Evolutionary conservation across 2,113 vertebrate species (phyloP).

Genomic region (Alaudala cheleensis): DNA sequence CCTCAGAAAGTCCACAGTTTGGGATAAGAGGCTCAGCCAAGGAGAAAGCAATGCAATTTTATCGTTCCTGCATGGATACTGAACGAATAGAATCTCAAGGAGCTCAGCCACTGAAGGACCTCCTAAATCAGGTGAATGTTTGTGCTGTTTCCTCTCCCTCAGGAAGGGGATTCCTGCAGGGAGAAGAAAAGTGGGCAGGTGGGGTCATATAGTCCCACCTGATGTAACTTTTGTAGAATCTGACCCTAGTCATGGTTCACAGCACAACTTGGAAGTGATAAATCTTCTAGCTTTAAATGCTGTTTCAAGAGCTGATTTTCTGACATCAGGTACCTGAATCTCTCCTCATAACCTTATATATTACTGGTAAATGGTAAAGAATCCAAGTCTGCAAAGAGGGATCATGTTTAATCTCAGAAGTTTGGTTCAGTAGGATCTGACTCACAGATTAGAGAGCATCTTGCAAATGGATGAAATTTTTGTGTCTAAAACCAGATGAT

Average conservation of each 20-base stretch:
- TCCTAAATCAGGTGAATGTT: conserved; percentile 82
- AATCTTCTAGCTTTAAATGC: neutral
- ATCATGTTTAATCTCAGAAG: neutral
- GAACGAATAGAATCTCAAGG: conserved; percentile 76
- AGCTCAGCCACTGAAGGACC: conserved; percentile 75
- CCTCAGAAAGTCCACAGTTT: conserved; percentile 66
- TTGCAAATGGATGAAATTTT: neutral
- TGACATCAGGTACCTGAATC: neutral
- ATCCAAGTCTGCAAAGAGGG: neutral
- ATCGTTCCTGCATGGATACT: conserved; percentile 84
- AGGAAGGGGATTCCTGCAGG: neutral
- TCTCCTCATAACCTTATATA: neutral
- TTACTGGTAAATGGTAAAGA: neutral
- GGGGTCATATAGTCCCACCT: neutral
- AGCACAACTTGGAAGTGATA: neutral
- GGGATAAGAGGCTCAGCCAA: conserved; percentile 64
- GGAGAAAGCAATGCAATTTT: conserved; percentile 84
- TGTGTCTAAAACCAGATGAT: neutral
- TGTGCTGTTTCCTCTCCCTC: neutral
- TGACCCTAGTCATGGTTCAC: neutral
- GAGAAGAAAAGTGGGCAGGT: neutral
- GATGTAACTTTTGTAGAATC: neutral
- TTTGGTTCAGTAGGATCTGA: neutral
- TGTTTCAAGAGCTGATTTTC: neutral
- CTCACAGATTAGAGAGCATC: neutral